Percentiles rank a stretch among this genome's conserved stretches.
Evolutionary conservation across 1,140 invertebrate species (phyloP).

Genomic region (Aphelinus atriplicis): DNA sequence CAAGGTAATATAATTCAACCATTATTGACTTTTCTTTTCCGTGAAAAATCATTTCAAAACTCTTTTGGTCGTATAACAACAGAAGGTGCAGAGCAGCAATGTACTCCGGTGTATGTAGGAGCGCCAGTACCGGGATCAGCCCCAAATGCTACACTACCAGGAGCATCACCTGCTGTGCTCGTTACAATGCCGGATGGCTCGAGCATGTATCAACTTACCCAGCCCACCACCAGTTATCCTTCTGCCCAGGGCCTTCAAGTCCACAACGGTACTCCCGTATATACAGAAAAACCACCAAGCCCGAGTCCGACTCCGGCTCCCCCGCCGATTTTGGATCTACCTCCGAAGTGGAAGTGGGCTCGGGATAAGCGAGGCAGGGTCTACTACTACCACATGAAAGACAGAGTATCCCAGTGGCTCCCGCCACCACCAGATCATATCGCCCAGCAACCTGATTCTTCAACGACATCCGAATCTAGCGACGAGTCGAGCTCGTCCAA

Average conservation of each 20-base stretch:
- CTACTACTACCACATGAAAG: slow-evolving; percentile 92
- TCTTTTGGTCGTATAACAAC: background rate
- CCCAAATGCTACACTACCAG: slow-evolving; percentile 48
- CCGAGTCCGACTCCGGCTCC: slow-evolving; percentile 38
- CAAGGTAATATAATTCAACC: slow-evolving; percentile 47
- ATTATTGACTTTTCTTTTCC: too few relatives aligned
- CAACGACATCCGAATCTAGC: slow-evolving; percentile 63
- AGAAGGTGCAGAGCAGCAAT: slow-evolving; percentile 43
- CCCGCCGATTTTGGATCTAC: slow-evolving; percentile 76
- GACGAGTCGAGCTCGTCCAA: slow-evolving; percentile 65
- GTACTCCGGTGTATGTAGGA: slow-evolving; percentile 50
- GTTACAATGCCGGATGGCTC: background rate
- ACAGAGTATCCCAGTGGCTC: slow-evolving; percentile 88
- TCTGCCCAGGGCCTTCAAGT: slow-evolving; percentile 21
- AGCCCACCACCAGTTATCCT: slow-evolving; percentile 9
- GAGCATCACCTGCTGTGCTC: slow-evolving; percentile 49
- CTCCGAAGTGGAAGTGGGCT: slow-evolving; percentile 87
- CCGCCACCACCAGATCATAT: slow-evolving; percentile 74
- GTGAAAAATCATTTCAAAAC: background rate
- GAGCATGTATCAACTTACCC: slow-evolving; percentile 11
- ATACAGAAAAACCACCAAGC: slow-evolving; percentile 13
- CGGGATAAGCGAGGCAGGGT: slow-evolving; percentile 81
- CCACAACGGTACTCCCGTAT: slow-evolving; percentile 45
- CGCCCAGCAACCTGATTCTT: slow-evolving; percentile 64
- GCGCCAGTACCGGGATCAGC: background rate